These are phyloP conservation scores for Drosophila suzukii DNA, from an alignment of 1,140 invertebrate genomes.

Conservation along the genomic window DNA sequence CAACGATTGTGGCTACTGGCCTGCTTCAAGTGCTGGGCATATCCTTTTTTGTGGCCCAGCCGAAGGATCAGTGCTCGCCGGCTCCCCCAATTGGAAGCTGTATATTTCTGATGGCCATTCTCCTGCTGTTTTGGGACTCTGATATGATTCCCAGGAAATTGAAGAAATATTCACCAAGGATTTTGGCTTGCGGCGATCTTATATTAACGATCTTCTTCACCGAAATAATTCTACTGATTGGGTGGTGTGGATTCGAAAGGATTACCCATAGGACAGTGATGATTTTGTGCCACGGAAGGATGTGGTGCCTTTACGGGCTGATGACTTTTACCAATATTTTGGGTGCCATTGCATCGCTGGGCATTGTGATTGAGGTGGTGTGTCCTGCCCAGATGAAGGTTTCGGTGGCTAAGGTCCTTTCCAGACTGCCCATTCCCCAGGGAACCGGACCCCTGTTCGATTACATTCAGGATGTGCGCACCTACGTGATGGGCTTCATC, in stretches of 20 bases:
- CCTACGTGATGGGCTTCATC: conserved; percentile 21
- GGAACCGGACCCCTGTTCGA: conserved; percentile 20
- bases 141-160: conserved; percentile 36
- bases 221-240: conserved; percentile 30
- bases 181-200: conserved; percentile 27
- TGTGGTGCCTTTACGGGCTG: conserved; percentile 39
- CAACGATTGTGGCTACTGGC: conserved; percentile 27
- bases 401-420: conserved; percentile 20
- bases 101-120: conserved; percentile 26
- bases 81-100: conserved; percentile 8
- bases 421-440: conserved; percentile 25
- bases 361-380: conserved; percentile 13
- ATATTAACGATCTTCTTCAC: conserved; percentile 36
- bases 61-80: conserved; percentile 15
- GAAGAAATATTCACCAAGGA: conserved; percentile 4
- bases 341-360: conserved; percentile 9
- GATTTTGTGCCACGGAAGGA: conserved; percentile 14
- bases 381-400: conserved; percentile 27
- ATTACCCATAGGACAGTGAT: conserved; percentile 7
- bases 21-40: conserved; percentile 39
- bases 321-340: not conserved
- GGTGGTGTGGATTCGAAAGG: conserved; percentile 41
- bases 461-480: conserved; percentile 23
- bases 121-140: conserved; percentile 35
- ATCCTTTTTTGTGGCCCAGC: conserved; percentile 34